Percentiles rank a stretch among this genome's conserved stretches.
Evolutionary conservation across 2,113 vertebrate species (phyloP).

Genomic region (Tamias sibiricus): DNA sequence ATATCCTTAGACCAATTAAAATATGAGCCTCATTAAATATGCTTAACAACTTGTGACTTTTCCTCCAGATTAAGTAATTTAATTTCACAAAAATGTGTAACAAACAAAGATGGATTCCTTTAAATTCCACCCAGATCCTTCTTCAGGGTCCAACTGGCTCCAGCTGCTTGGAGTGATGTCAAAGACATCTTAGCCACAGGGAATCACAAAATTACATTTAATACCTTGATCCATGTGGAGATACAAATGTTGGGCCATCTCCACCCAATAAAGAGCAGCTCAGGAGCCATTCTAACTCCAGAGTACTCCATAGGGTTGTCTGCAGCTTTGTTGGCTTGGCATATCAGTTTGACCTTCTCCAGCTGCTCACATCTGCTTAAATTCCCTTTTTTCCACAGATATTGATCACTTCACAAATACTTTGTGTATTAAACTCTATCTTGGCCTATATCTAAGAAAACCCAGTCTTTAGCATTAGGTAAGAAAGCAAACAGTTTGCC

Average conservation of each 20-base stretch:
- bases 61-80: conserved; percentile 2
- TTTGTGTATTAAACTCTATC: background rate
- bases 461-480: background rate
- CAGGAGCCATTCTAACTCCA: background rate
- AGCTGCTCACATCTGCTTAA: background rate
- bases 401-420: background rate
- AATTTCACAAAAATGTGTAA: conserved; percentile 28
- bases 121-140: background rate
- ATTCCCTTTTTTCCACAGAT: background rate
- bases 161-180: background rate
- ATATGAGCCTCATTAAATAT: conserved; percentile 36
- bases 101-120: background rate
- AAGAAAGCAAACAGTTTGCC: background rate
- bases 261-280: background rate
- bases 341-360: background rate
- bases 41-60: conserved; percentile 45
- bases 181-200: background rate
- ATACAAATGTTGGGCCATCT: background rate
- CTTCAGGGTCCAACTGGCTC: background rate
- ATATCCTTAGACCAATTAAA: conserved; percentile 23
- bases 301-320: background rate
- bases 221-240: background rate
- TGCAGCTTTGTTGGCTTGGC: background rate
- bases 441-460: background rate
- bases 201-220: background rate